A percentile compares a stretch with the other conserved stretches of the same genome.
These are phyloP conservation scores for Synergus umbraculus DNA, from an alignment of 2,888 invertebrate genomes.

Conservation along the genomic window DNA sequence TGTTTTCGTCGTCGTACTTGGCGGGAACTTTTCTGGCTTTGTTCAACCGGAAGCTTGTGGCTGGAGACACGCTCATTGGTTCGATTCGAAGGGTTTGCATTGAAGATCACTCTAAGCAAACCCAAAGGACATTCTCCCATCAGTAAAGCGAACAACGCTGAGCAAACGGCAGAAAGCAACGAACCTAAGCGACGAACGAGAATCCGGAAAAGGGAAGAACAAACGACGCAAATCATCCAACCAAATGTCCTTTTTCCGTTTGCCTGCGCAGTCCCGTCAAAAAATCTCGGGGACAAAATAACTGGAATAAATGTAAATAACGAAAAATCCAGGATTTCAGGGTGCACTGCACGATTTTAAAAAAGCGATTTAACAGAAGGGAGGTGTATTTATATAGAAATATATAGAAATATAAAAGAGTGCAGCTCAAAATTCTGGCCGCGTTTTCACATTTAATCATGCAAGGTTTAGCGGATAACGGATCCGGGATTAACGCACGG, in stretches of 20 bases:
- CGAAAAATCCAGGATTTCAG: constrained; percentile 46
- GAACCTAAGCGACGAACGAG: constrained; percentile 60
- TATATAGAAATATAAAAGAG: constrained; percentile 52
- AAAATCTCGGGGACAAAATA: constrained; percentile 42
- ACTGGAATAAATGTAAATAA: background rate
- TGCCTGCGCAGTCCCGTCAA: constrained; percentile 44
- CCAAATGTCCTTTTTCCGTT: constrained; percentile 54
- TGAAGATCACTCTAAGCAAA: constrained; percentile 45
- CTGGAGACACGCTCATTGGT: constrained; percentile 59
- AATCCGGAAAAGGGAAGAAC: constrained; percentile 48
- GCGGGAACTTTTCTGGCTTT: constrained; percentile 57
- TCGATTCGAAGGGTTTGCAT: constrained; percentile 47
- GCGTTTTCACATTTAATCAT: constrained; percentile 70
- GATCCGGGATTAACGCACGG: constrained; percentile 68
- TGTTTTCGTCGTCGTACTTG: constrained; percentile 53
- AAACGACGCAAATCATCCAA: constrained; percentile 59
- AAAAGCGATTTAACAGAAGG: constrained; percentile 47
- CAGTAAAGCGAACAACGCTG: constrained; percentile 44
- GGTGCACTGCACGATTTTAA: background rate
- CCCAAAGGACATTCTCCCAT: constrained; percentile 46
- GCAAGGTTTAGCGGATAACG: constrained; percentile 43
- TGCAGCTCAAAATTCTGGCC: constrained; percentile 56
- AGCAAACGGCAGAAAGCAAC: constrained; percentile 55
- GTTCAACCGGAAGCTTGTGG: constrained; percentile 60
- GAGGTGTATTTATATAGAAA: constrained; percentile 48